These are phyloP conservation scores for Globicephala melas DNA, from an alignment of 2,113 vertebrate species.

Conservation along the genomic window DNA sequence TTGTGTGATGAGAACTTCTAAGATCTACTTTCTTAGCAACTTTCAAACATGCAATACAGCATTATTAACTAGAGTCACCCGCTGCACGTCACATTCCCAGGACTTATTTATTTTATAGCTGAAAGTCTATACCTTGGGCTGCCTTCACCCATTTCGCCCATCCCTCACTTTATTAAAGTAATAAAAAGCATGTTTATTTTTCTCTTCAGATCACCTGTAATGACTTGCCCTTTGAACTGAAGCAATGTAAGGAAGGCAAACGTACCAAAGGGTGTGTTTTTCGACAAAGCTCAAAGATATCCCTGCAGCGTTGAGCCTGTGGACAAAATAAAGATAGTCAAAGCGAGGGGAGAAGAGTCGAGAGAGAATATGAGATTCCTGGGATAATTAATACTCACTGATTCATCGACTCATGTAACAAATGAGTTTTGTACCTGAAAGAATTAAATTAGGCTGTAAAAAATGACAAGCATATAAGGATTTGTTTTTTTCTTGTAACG, in stretches of 20 bases:
- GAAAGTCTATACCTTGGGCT: no score
- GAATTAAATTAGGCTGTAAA: neutral
- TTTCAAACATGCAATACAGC: no score
- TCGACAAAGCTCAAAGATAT: neutral
- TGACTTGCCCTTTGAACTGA: neutral
- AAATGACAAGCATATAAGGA: neutral
- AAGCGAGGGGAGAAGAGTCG: fast-evolving
- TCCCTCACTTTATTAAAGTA: neutral
- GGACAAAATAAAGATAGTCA: neutral
- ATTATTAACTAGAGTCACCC: no score
- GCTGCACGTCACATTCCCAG: no score
- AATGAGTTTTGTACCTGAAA: neutral
- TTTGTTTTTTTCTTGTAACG: neutral
- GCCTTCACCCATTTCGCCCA: neutral
- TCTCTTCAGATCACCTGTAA: neutral
- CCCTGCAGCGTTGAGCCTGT: neutral
- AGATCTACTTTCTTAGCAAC: no score
- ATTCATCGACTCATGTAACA: neutral
- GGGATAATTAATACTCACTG: no score
- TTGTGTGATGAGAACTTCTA: no score
- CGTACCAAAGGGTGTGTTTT: neutral
- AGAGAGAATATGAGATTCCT: neutral
- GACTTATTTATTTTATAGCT: no score
- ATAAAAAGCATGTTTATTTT: neutral
- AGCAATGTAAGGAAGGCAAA: neutral